Base-by-base conservation (phyloP, 2,888 invertebrate genomes). In the Agrochola lychnidis region DNA sequence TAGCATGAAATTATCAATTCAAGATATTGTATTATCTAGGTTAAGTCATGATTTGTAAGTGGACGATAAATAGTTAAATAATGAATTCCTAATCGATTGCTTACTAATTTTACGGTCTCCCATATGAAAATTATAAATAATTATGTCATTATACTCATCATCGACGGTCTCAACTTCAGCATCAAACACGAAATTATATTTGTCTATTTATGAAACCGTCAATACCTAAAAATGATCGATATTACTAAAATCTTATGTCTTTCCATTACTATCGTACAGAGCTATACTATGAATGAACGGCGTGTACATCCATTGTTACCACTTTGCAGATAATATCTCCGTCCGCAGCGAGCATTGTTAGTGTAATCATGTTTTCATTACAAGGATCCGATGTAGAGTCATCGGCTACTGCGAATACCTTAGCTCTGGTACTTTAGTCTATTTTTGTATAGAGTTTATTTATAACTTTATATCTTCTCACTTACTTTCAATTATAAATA, bases 361-460 rank as follows among this genome's bases (percentile, higher is more conserved):
- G 73, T 80, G 73, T 74, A 82, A 85, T 85, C 78, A 87, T 82
- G 84, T 88, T 87, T 88, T 82, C 80, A 82, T 81, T 86, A 80
- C 69, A 72, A 66, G 70, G 63, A 67, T 82, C 63, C 68, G 59
- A 78, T 78, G 82, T 76, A 68, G 73, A 68, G 71, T 76, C 80
- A 80, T 79, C 73, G 74, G 56, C 83, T 76, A 78, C 76, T 57
- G 72, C 64, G 30, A 77, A 85, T 78, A 72, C 59, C 30, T 74
- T 59, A 56, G 25, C 71, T 67, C 64, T 71, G 53, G 67, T 61
- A 62, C 42, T 85, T 70, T 70, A 12, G 16, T 70, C 63, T 81
- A 70, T 76, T 68, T 76, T 70, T 48, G 36, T 81, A 61, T 7
- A 0, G 59, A 61, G 14, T 56, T 70, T 70, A 51, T 70, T 70